phyloP scores from a whole-genome alignment of 2,888 invertebrate species.

The Chloroclystis v-ata region DNA sequence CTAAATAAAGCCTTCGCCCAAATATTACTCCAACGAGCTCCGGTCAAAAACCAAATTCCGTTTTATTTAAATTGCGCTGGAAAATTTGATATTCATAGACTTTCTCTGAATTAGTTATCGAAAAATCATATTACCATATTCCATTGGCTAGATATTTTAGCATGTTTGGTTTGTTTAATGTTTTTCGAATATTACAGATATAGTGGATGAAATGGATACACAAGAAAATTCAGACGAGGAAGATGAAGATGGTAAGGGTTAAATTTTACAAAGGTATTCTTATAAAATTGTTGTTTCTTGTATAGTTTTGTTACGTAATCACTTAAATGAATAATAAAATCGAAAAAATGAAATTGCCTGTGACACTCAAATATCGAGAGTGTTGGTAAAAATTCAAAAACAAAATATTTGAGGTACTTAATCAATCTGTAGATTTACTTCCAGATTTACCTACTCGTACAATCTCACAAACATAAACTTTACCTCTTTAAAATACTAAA shows the following conservation, averaged over 20 bases:
- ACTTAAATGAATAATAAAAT: too few species aligned
- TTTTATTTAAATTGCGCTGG: constrained; percentile 15
- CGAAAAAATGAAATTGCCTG: too few species aligned
- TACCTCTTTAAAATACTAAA: too few species aligned
- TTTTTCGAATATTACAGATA: constrained; percentile 37
- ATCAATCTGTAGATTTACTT: too few species aligned
- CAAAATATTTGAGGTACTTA: too few species aligned
- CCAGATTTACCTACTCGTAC: too few species aligned
- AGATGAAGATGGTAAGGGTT: constrained; percentile 66
- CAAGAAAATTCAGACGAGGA: constrained; percentile 61
- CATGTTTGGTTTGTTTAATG: background rate
- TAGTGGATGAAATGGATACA: constrained; percentile 37
- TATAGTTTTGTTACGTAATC: too few species aligned
- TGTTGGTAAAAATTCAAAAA: too few species aligned
- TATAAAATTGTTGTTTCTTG: too few species aligned
- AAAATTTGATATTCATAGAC: constrained; percentile 23
- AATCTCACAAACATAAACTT: too few species aligned
- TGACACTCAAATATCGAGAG: too few species aligned
- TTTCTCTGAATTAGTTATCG: constrained; percentile 16
- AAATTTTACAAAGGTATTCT: background rate
- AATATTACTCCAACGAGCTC: constrained; percentile 1
- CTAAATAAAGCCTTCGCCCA: background rate
- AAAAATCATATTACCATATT: constrained; percentile 13
- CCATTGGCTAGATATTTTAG: background rate
- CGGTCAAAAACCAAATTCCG: constrained; percentile 12